Conservation (phyloP, 2,888 invertebrate genomes). For the Phyto melanocephala region DNA sequence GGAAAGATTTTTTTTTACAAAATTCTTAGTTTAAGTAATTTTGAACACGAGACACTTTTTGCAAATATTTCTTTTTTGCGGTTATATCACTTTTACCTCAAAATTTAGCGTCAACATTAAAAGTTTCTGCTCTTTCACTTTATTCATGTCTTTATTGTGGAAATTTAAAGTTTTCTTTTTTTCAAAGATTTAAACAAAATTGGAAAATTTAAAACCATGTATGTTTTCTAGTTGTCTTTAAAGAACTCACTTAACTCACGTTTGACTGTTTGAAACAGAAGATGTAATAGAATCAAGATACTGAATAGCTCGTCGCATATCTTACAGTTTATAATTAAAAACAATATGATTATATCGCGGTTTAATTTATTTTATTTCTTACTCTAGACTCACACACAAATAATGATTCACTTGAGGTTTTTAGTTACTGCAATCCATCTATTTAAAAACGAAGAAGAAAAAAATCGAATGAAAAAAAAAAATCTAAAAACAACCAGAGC, state of each 20-base stretch:
- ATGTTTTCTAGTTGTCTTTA: constrained; percentile 1
- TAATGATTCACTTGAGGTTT: constrained; percentile 52
- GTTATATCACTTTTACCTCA: constrained; percentile 32
- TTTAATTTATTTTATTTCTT: constrained; percentile 37
- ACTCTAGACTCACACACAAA: constrained; percentile 15
- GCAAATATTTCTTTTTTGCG: neutral
- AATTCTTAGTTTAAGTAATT: too few relatives aligned
- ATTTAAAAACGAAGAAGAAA: constrained; percentile 34
- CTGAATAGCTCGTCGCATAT: constrained; percentile 10
- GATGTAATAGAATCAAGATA: constrained; percentile 25
- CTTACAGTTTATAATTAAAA: constrained; percentile 58
- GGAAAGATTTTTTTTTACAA: neutral
- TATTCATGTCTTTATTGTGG: constrained; percentile 3
- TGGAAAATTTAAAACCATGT: constrained; percentile 16
- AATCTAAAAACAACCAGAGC: constrained; percentile 1
- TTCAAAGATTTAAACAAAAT: neutral
- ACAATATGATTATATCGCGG: constrained; percentile 51
- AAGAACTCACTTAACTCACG: constrained; percentile 42
- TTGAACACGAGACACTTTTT: too few relatives aligned
- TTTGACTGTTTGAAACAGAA: constrained; percentile 8
- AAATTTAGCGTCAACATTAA: constrained; percentile 27
- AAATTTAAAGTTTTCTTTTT: neutral
- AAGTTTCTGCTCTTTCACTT: constrained; percentile 12
- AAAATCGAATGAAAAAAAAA: neutral
- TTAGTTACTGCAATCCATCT: constrained; percentile 12